Evolutionary conservation across 1,140 invertebrate species (phyloP).

Genomic region (Listronotus oregonensis): DNA sequence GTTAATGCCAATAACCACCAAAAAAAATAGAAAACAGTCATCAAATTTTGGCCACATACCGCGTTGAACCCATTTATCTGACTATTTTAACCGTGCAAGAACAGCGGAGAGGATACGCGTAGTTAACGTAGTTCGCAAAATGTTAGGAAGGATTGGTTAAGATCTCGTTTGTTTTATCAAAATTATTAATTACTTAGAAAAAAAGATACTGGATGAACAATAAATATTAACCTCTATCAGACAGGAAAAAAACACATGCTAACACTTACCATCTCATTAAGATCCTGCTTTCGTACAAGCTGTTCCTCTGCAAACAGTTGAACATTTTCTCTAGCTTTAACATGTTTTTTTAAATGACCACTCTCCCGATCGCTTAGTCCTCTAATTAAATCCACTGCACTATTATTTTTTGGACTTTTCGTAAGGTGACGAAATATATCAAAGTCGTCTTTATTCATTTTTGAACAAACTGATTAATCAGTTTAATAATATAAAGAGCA

Average conservation of each 20-base stretch:
- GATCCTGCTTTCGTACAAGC: constrained; percentile 58
- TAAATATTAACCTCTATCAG: no score
- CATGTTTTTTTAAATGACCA: constrained; percentile 31
- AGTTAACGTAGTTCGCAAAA: no score
- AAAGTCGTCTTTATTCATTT: constrained; percentile 47
- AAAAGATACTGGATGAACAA: no score
- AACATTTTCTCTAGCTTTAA: constrained; percentile 45
- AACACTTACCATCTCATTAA: constrained; percentile 61
- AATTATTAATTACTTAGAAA: no score
- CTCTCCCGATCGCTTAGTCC: constrained; percentile 38
- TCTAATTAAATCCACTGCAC: constrained; percentile 38
- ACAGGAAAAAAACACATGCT: no score
- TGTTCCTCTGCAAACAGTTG: constrained; percentile 61
- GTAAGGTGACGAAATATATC: constrained; percentile 40
- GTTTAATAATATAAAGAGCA: neutral
- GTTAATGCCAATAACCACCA: constrained; percentile 28
- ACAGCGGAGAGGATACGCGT: no score
- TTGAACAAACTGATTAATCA: constrained; percentile 15
- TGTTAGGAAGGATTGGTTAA: no score
- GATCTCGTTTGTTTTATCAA: no score
- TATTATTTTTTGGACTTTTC: constrained; percentile 34
- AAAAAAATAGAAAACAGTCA: constrained; percentile 20
- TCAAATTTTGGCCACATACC: no score
- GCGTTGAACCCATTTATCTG: no score
- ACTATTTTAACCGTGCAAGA: no score